phyloP scores from a whole-genome alignment of 1,140 invertebrate species.

The Chymomyza costata region DNA sequence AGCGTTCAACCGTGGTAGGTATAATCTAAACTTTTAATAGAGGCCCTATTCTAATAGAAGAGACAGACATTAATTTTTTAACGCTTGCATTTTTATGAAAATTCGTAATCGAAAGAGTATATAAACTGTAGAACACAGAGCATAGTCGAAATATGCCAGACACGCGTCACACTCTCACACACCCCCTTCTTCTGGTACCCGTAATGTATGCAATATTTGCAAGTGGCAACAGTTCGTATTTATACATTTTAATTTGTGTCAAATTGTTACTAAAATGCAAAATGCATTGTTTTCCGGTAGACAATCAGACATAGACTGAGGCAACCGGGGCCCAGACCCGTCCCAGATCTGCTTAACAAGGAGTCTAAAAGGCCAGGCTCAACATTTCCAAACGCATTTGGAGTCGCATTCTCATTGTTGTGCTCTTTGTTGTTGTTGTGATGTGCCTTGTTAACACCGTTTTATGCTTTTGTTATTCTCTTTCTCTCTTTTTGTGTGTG shows the following conservation, averaged over 20 bases:
- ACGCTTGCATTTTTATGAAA: too few species aligned
- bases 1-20: too few species aligned
- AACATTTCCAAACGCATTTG: conserved; percentile 25
- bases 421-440: conserved; percentile 29
- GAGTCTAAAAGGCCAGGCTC: too few species aligned
- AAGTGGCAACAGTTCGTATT: too few species aligned
- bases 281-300: conserved; percentile 57
- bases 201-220: conserved; percentile 14
- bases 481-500: conserved; percentile 47
- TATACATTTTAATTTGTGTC: conserved; percentile 72
- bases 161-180: not conserved
- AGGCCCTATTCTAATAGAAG: too few species aligned
- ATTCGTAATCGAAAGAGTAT: too few species aligned
- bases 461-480: conserved; percentile 72
- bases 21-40: too few species aligned
- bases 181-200: not conserved
- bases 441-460: conserved; percentile 65
- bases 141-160: conserved; percentile 21
- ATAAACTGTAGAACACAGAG: too few species aligned
- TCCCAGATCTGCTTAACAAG: too few species aligned
- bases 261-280: conserved; percentile 72
- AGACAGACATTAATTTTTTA: too few species aligned
- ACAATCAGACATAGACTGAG: not conserved
- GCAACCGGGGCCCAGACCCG: too few species aligned
- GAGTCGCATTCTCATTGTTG: conserved; percentile 29